Conservation (phyloP, 2,113 vertebrate genomes). For the Choloepus hoffmanni region DNA sequence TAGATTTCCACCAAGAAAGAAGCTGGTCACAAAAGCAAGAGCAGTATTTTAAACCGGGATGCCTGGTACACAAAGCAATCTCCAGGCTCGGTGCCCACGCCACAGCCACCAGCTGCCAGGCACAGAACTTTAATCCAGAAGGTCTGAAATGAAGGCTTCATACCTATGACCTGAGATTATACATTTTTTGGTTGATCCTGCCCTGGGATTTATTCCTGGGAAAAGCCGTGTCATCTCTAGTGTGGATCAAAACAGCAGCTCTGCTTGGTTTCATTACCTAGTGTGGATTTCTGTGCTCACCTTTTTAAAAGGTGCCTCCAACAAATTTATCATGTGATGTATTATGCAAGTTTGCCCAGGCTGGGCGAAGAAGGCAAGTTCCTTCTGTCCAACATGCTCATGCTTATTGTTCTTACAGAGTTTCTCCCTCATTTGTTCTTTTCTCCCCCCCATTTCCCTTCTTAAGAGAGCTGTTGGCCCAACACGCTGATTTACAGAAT, state of each 20-base stretch:
- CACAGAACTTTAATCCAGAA: not conserved
- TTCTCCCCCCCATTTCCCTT: not conserved
- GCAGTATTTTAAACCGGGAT: not conserved
- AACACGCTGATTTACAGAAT: not conserved
- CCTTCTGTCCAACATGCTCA: fast-evolving
- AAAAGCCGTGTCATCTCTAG: not conserved
- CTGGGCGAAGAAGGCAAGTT: not conserved
- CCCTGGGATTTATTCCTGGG: not conserved
- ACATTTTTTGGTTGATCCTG: not conserved
- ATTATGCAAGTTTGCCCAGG: not conserved
- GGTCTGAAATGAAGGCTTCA: not conserved
- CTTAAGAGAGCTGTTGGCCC: not conserved
- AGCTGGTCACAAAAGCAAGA: not conserved
- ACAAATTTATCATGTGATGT: not conserved
- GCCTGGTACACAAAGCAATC: not conserved
- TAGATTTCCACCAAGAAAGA: conserved; percentile 64
- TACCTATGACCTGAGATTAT: not conserved
- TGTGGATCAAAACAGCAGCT: not conserved
- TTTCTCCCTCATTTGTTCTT: not conserved
- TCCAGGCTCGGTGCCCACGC: fast-evolving
- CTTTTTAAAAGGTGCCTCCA: not conserved
- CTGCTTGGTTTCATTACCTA: not conserved
- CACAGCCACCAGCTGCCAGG: not conserved
- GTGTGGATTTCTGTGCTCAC: not conserved
- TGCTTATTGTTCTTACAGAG: fast-evolving